Evolutionary conservation across 2,888 invertebrate species (phyloP).

Genomic region (Drosophila fulvimacula): DNA sequence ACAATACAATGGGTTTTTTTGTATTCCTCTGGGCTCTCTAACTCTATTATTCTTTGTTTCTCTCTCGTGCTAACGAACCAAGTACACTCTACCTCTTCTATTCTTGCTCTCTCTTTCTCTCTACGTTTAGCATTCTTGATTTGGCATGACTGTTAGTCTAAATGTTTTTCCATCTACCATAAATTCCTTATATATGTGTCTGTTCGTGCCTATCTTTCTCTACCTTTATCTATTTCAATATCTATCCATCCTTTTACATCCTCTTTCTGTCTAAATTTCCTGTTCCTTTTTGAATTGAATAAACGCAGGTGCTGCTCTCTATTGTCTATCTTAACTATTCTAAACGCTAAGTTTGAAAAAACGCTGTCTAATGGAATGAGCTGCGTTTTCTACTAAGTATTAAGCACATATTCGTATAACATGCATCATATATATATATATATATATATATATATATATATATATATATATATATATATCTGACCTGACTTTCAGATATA

Average conservation of each 20-base stretch:
- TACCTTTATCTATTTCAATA: constrained; percentile 11
- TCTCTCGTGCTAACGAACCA: neutral
- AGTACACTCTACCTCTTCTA: constrained; percentile 4
- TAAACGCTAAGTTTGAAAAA: constrained; percentile 40
- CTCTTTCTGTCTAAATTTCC: constrained; percentile 14
- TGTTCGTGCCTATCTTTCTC: constrained; percentile 37
- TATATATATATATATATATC: neutral
- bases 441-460: too few relatives aligned
- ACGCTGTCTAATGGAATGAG: constrained; percentile 66
- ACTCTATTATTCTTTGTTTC: constrained; percentile 15
- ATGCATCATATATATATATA: constrained; percentile 8
- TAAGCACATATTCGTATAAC: constrained; percentile 49
- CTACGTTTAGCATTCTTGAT: constrained; percentile 66
- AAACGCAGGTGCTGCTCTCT: constrained; percentile 50
- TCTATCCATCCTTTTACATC: neutral
- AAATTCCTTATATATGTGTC: constrained; percentile 54
- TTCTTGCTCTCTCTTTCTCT: neutral
- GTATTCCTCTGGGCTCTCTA: constrained; percentile 45
- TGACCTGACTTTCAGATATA: constrained; percentile 17
- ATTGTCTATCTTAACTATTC: constrained; percentile 38
- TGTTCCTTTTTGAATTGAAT: constrained; percentile 22
- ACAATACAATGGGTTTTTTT: constrained; percentile 69
- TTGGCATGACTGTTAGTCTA: constrained; percentile 76
- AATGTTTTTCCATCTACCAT: constrained; percentile 61
- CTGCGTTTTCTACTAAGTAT: constrained; percentile 63